phyloP scores from a whole-genome alignment of 1,140 invertebrate species.

The Panagrolaimus sp. region DNA sequence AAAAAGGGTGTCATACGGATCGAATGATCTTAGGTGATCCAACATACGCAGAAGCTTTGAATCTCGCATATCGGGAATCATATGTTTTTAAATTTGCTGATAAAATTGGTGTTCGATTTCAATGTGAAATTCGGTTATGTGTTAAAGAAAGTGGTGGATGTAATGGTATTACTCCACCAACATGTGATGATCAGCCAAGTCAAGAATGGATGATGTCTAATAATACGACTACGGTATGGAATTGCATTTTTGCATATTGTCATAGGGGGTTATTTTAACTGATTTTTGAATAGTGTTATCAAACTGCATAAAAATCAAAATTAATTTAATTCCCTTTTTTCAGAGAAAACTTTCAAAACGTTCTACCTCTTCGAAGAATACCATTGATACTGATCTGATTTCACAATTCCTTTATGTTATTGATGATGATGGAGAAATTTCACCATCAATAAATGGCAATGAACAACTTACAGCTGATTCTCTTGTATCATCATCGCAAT shows the following conservation, averaged over 20 bases:
- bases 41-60: constrained; percentile 53
- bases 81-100: constrained; percentile 58
- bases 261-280: too few relatives aligned
- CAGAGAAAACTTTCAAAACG: background rate
- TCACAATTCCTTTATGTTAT: constrained; percentile 56
- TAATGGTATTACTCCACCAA: constrained; percentile 54
- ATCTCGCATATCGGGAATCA: constrained; percentile 56
- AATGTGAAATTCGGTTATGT: constrained; percentile 54
- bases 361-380: background rate
- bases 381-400: constrained; percentile 40
- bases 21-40: constrained; percentile 51
- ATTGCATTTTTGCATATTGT: too few relatives aligned
- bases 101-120: constrained; percentile 52
- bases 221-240: background rate
- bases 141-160: constrained; percentile 55
- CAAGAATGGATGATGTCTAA: constrained; percentile 19
- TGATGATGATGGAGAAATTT: constrained; percentile 29
- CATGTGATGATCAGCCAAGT: constrained; percentile 23
- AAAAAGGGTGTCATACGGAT: constrained; percentile 53
- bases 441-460: background rate
- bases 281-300: too few relatives aligned
- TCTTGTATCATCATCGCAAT: too few relatives aligned
- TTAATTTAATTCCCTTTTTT: too few relatives aligned
- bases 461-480: background rate
- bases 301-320: background rate